Evolutionary conservation across 2,113 vertebrate genomes (phyloP), one percentile per base, ranked within the genome.

Genomic region (Pseudorhombus dupliciocellatus): DNA sequence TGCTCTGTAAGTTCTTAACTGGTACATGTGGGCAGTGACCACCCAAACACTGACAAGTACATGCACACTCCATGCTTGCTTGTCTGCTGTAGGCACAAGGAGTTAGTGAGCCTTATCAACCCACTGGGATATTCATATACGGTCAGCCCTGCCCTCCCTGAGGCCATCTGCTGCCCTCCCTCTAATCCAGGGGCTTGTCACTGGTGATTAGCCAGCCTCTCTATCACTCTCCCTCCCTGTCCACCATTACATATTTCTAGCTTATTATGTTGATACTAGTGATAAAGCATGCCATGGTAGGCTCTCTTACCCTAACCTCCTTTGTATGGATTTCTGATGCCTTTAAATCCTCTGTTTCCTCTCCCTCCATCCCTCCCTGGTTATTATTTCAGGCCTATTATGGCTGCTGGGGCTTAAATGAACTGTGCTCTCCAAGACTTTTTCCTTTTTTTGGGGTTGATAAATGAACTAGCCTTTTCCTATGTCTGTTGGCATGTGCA

Each of bases 101-200:
- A 67, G 67, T 57, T 10, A 22, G 42, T 37, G 70, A 68, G 81
- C 46, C 72, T 24, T 58, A 68, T 70, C 75, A 79, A 21, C 55
- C 68, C 15, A 69, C 64, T 66, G 67, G 62, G 70, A 73, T 79
- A 66, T 77, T 81, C 73, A 61, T 61, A 65, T 52, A 63, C 56
- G 44, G 61, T 50, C 46, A 31, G 50, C 46, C 42, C 53, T 42
- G 86, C 40, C 24, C 21, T 80, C 81, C 79, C 80, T 73, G 78
- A 75, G 81, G 87, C 90, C 93, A 95, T 93, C 92, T 94, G 93
- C 80, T 81, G 76, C 68, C 87, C 11, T 84, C 76, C 83, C 76
- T 91, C 79, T 92, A 92, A 94, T 93, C 89, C 89, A 73, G 84
- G 72, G 88, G 79, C 84, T 73, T 91, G 76, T 88, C 85, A 79